phyloP scores from a whole-genome alignment of 1,140 invertebrate genomes.

The Drosophila guanche region DNA sequence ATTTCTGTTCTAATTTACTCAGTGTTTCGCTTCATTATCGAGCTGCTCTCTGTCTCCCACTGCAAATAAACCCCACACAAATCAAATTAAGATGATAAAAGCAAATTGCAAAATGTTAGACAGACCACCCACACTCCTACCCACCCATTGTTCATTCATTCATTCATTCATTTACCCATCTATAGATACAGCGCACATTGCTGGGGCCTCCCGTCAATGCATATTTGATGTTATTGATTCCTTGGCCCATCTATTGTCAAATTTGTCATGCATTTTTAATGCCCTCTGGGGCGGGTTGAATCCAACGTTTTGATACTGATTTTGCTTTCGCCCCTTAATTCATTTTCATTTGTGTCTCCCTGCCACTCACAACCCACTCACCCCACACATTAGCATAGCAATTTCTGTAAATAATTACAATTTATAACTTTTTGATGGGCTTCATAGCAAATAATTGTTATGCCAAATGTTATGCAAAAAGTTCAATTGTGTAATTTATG shows the following conservation, averaged over 20 bases:
- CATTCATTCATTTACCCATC: slow-evolving; percentile 10
- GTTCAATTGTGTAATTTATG: slow-evolving; percentile 37
- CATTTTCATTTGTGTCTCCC: neutral
- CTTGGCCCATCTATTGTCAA: slow-evolving; percentile 75
- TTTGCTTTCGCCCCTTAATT: slow-evolving; percentile 5
- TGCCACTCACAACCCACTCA: neutral
- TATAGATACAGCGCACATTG: neutral
- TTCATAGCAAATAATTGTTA: slow-evolving; percentile 11
- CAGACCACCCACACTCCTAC: slow-evolving; percentile 1
- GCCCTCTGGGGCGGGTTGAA: slow-evolving; percentile 16
- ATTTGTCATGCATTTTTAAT: slow-evolving; percentile 77
- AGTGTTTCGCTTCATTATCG: slow-evolving; percentile 35
- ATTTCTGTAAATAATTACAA: no score
- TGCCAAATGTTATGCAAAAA: slow-evolving; percentile 29
- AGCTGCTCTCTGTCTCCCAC: slow-evolving; percentile 4
- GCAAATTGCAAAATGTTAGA: slow-evolving; percentile 75
- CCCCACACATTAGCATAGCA: no score
- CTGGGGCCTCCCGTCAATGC: slow-evolving; percentile 52
- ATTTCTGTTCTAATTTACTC: slow-evolving; percentile 59
- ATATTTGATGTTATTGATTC: slow-evolving; percentile 79
- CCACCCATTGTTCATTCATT: neutral
- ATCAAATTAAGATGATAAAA: slow-evolving; percentile 81
- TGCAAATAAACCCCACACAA: slow-evolving; percentile 59
- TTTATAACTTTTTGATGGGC: slow-evolving; percentile 42
- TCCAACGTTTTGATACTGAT: slow-evolving; percentile 17